Evolutionary conservation across 2,797 vertebrate species (phyloP).

Genomic region (Glyptemys insculpta): DNA sequence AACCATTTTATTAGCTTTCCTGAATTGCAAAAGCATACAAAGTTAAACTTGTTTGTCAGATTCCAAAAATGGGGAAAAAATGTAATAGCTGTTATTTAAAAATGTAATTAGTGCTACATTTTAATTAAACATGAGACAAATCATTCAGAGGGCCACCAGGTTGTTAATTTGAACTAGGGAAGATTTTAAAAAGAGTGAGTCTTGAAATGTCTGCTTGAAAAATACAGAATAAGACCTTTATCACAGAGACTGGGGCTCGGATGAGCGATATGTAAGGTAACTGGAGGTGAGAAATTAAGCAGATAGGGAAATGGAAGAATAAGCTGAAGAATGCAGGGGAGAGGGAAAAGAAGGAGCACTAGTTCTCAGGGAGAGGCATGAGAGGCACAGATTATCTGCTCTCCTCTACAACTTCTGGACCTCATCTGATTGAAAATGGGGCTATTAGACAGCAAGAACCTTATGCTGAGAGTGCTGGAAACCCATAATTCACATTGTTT

Average conservation of each 20-base stretch:
- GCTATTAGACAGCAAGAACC: background rate
- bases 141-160: constrained; percentile 20
- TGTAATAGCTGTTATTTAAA: constrained; percentile 69
- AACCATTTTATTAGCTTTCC: constrained; percentile 28
- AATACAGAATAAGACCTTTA: too few relatives aligned
- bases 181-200: background rate
- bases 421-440: background rate
- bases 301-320: background rate
- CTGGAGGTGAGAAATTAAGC: background rate
- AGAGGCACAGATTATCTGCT: background rate
- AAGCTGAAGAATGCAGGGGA: background rate
- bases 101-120: constrained; percentile 48
- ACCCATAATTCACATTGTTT: background rate
- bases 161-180: background rate
- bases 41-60: constrained; percentile 58
- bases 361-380: background rate
- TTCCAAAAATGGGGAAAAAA: constrained; percentile 52
- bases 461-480: background rate
- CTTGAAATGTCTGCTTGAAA: background rate
- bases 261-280: background rate
- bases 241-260: background rate
- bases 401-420: background rate
- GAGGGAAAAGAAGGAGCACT: background rate
- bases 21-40: constrained; percentile 55
- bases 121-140: constrained; percentile 63